These are phyloP conservation scores for Rhingia campestris DNA, from an alignment of 2,888 invertebrate species.

Conservation along the genomic window DNA sequence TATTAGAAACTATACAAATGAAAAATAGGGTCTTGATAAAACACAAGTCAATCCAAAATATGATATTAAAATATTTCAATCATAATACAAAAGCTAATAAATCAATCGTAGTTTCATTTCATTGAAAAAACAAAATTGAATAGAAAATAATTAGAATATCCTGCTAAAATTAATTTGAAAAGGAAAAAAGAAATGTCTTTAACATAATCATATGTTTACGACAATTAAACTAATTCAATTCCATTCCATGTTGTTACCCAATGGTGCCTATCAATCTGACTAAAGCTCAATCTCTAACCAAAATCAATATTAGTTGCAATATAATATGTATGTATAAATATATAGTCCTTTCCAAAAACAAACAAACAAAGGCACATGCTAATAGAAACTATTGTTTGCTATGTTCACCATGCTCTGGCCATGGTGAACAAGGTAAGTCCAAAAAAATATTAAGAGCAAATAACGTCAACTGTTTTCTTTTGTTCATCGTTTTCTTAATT, in stretches of 20 bases:
- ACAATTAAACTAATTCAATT: constrained; percentile 41
- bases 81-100: constrained; percentile 38
- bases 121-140: constrained; percentile 41
- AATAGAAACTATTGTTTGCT: constrained; percentile 74
- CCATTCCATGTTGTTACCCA: constrained; percentile 39
- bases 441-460: constrained; percentile 44
- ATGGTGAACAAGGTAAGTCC: constrained; percentile 44
- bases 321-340: constrained; percentile 42
- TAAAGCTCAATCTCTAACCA: constrained; percentile 30
- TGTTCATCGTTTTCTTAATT: constrained; percentile 39
- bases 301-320: constrained; percentile 51
- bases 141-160: constrained; percentile 26
- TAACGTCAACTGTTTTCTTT: constrained; percentile 26
- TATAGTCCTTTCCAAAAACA: constrained; percentile 58
- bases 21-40: constrained; percentile 61
- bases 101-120: constrained; percentile 39
- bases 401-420: constrained; percentile 27
- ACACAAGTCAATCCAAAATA: constrained; percentile 68
- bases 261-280: constrained; percentile 50
- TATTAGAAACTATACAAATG: constrained; percentile 63
- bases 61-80: constrained; percentile 54
- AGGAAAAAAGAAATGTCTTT: constrained; percentile 13
- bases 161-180: constrained; percentile 11
- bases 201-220: constrained; percentile 32
- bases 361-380: constrained; percentile 74